Percentiles rank a stretch among this genome's conserved stretches.
These are phyloP conservation scores for Tiliacea aurago DNA, from an alignment of 2,888 invertebrate species.

Conservation along the genomic window DNA sequence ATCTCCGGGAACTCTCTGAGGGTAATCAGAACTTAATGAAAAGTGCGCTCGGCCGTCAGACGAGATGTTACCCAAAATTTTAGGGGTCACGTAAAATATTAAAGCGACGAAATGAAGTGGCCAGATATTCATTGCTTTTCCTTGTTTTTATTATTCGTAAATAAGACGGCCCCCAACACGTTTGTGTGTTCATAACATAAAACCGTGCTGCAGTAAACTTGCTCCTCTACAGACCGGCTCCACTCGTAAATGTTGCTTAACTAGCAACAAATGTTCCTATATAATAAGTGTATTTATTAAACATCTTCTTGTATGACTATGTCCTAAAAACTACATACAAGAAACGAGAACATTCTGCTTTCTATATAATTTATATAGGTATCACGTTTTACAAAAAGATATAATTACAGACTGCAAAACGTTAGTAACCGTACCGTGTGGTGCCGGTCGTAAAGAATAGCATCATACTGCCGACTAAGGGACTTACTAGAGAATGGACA, in stretches of 20 bases:
- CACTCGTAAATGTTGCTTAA: conserved; percentile 84
- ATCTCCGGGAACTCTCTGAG: conserved; percentile 82
- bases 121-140: conserved; percentile 89
- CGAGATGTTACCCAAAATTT: conserved; percentile 84
- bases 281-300: conserved; percentile 70
- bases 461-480: too few species aligned
- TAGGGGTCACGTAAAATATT: conserved; percentile 91
- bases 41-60: conserved; percentile 85
- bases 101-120: conserved; percentile 89
- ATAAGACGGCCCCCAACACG: conserved; percentile 84
- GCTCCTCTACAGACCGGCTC: conserved; percentile 75
- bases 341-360: neutral
- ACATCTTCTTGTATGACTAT: conserved; percentile 57
- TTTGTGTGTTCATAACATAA: conserved; percentile 88
- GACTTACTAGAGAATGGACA: too few species aligned
- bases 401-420: neutral
- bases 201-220: conserved; percentile 85
- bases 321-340: conserved; percentile 36
- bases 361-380: neutral
- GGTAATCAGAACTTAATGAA: conserved; percentile 90
- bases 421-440: neutral
- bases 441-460: too few species aligned
- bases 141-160: conserved; percentile 90
- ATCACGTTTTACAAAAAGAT: neutral
- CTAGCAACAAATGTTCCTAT: conserved; percentile 74